Evolutionary conservation across 2,113 vertebrate species (phyloP), one percentile per base, ranked within the genome.

Genomic region (Trichechus manatus): DNA sequence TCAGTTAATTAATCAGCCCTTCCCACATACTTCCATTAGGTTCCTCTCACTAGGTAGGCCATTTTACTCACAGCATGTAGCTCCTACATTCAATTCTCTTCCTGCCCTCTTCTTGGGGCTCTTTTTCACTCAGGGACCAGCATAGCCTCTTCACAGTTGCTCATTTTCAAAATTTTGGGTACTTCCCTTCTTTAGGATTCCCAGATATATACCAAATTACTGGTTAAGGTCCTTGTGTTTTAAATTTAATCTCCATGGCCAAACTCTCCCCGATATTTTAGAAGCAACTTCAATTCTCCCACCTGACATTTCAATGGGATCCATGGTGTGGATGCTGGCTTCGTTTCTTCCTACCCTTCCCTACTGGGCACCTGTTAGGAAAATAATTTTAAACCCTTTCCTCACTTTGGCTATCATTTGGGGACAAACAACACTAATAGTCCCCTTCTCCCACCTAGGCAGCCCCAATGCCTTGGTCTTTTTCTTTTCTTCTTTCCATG

Each of bases 1-100:
- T 94, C 86, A 96, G 89, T 96, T 97, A 96, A 97, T 98, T 98
- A 97, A 97, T 95, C 94, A 95, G 89, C 74, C 83, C 95, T 96
- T 96, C 86, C 95, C 96, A 97, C 94, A 93, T 79, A 96, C 82
- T 96, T 93, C 93, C 89, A 94, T 95, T 95, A 97, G 86, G 42
- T 84, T 95, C 63, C 31, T 97, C 94, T 96, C 96, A 93, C 83
- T 95, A 64, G 91, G 91, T 87, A 97, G 68, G 83, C 78, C 63
- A 94, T 94, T 97, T 97, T 80, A 95, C 33, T 89, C 88, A 36
- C 94, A 98, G 96, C 91, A 64, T 87, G 93, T 13, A 91, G 31
- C 83, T 90, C 75, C 82, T 92, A 20, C 80, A 91, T 87, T 96
- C 94, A 94, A 20, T 91, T 97, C 75, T 94, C 63, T 97, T 87